Base-by-base conservation (phyloP, 64 coral and sea anemone species). In the Stylophora pistillata region DNA sequence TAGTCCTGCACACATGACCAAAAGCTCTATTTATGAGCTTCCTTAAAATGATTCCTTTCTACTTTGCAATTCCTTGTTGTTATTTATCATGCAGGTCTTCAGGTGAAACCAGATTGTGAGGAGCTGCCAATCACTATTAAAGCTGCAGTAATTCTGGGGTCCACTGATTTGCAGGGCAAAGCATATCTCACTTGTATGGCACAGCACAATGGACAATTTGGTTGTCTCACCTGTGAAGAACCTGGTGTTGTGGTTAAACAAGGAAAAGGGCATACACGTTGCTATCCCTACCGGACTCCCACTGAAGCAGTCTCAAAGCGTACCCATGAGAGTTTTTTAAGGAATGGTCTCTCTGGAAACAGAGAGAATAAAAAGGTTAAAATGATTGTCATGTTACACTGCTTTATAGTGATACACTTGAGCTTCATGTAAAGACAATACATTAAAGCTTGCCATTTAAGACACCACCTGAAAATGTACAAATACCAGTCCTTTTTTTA, bases 161-260 rank as follows among this genome's bases (percentile, higher is more conserved):
- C 78, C 54, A 28, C 65, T 64, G 68, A 93, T 75, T 77, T 93
- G 25, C 91, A 93, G 57, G 91, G 91, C 0, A 93, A 93, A 56
- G 85, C 85, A 72, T 82, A 93, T 58, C 58, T 93, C 20, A 25
- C 81, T 23, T 29, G 81, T 25, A 93, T 93, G 91, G 73, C 86
- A 18, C 91, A 93, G 73, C 85, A 93, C 10, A 93, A 88, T 93
- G 91, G 86, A 2, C 32, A 74, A 55, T 53, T 73, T 54, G 86
- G 91, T 0, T 93, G 91, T 20, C 33, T 88, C 18, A 88, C 91
- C 9, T 93, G 91, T 88, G 86, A 83, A 56, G 85, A 93, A 58
- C 91, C 55, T 55, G 90, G 90, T 5, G 0, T 1, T 59, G 5
- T 59, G 5, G 90, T 77, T 0, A 86, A 92, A 28, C 90, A 92